A percentile compares a stretch with the other conserved stretches of the same genome.
These are phyloP conservation scores for Tinamus guttatus DNA, from an alignment of 2,113 vertebrate species.

Conservation along the genomic window DNA sequence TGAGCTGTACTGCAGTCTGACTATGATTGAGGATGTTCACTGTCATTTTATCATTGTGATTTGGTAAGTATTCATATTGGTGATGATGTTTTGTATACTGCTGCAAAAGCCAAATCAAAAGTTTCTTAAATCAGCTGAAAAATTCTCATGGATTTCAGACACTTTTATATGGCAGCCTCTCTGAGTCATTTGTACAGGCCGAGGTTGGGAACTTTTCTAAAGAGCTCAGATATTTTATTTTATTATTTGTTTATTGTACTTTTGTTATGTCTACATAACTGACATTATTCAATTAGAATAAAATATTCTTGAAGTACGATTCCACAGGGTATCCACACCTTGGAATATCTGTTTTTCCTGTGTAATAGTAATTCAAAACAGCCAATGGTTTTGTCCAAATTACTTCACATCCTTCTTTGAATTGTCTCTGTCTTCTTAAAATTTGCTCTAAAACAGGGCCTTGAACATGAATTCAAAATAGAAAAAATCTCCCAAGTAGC, in stretches of 20 bases:
- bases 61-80: background rate
- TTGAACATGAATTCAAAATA: background rate
- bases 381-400: background rate
- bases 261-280: slow-evolving; percentile 5
- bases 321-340: background rate
- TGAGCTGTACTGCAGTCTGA: background rate
- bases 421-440: background rate
- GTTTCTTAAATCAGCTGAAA: background rate
- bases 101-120: background rate
- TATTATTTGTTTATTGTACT: background rate
- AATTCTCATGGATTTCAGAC: background rate
- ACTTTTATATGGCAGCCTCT: background rate
- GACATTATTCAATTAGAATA: slow-evolving; percentile 1
- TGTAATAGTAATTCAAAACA: background rate
- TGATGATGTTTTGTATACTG: background rate
- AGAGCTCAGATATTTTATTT: background rate
- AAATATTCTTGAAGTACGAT: slow-evolving; percentile 9
- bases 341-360: background rate
- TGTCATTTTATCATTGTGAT: background rate
- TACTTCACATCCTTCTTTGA: background rate
- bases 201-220: background rate
- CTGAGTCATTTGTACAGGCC: background rate
- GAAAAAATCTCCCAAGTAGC: background rate
- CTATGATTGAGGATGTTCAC: background rate
- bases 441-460: background rate